A percentile compares a stretch with the other conserved stretches of the same genome.
These are phyloP conservation scores for Nyctibius bracteatus DNA, from an alignment of 2,113 vertebrate genomes.

Conservation along the genomic window DNA sequence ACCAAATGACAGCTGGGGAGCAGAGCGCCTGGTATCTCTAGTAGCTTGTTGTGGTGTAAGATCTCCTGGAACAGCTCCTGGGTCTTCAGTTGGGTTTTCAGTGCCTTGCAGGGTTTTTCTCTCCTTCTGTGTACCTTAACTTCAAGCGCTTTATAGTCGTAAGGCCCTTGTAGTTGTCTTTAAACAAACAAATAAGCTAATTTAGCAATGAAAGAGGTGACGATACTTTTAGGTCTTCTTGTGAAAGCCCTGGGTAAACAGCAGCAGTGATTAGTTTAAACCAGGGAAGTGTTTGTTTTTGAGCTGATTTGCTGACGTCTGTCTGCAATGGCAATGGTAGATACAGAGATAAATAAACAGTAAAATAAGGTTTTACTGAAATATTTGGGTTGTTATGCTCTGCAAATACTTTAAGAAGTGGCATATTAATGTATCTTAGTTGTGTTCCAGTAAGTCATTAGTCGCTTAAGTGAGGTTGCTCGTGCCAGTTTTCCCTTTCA, in stretches of 20 bases:
- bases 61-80: background rate
- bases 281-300: background rate
- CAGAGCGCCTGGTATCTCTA: too few relatives aligned
- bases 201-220: background rate
- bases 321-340: background rate
- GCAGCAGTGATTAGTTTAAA: background rate
- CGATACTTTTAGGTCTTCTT: background rate
- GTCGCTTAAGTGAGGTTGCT: slow-evolving; percentile 65
- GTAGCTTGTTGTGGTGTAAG: background rate
- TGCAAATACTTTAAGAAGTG: slow-evolving; percentile 40
- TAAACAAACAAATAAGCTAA: background rate
- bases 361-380: background rate
- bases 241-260: background rate
- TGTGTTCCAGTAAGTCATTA: slow-evolving; percentile 75
- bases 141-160: background rate
- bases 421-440: slow-evolving; percentile 37
- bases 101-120: background rate
- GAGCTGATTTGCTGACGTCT: background rate
- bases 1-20: fast-evolving
- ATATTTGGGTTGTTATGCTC: background rate
- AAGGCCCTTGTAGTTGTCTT: background rate
- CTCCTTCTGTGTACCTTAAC: background rate
- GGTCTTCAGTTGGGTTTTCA: fast-evolving
- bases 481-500: slow-evolving; percentile 68
- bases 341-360: background rate